These are phyloP conservation scores for Heterotilapia buettikoferi DNA, from an alignment of 2,113 vertebrate species.

Conservation along the genomic window DNA sequence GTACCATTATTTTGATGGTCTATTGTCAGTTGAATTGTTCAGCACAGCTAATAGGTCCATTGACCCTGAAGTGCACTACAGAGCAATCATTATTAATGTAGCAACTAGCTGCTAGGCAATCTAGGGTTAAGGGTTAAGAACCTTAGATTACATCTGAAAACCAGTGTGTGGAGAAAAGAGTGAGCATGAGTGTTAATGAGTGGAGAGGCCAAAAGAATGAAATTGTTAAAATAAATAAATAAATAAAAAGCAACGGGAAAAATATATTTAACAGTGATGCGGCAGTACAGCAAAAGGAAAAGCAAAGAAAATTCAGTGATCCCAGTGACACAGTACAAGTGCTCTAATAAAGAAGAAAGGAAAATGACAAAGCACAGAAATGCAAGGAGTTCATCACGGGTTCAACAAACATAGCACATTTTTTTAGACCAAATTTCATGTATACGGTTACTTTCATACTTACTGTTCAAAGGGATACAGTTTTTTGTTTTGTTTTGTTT, in stretches of 20 bases:
- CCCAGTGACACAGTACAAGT: neutral
- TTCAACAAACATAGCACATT: neutral
- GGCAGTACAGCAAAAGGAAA: neutral
- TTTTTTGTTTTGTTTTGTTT: neutral
- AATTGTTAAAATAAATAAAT: neutral
- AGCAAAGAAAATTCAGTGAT: neutral
- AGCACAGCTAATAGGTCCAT: neutral
- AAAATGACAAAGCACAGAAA: neutral
- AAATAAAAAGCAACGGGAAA: neutral
- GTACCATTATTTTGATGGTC: constrained; percentile 28
- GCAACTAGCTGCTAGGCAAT: neutral
- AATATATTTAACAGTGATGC: neutral
- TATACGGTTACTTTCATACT: neutral
- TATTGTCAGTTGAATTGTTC: constrained; percentile 11
- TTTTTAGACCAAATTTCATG: neutral
- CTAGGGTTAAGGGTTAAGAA: constrained; percentile 13
- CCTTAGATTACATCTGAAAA: neutral
- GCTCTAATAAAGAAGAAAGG: neutral
- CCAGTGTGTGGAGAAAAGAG: neutral
- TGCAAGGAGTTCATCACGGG: neutral
- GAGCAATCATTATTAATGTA: neutral
- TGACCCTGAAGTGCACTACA: neutral
- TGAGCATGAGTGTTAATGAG: neutral
- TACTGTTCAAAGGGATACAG: neutral
- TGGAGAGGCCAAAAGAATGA: neutral